Evolutionary conservation across 2,113 vertebrate species (phyloP).

Genomic region (Ariopsis seemanni): DNA sequence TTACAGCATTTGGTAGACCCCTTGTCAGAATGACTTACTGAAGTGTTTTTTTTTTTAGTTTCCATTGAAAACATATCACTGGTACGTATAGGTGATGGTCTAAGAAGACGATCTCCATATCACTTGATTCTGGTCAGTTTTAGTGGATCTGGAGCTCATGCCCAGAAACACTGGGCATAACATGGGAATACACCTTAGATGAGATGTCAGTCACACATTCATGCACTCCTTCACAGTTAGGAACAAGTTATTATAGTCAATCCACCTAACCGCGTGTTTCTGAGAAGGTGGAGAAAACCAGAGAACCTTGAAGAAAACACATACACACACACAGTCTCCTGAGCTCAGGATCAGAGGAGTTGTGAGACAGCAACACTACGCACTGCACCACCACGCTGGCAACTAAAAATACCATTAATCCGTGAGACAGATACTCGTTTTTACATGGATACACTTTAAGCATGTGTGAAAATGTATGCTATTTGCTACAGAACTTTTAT

Average conservation of each 20-base stretch:
- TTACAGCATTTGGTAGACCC: background rate
- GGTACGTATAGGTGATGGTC: background rate
- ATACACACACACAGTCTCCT: background rate
- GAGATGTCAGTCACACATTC: background rate
- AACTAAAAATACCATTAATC: background rate
- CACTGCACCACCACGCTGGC: background rate
- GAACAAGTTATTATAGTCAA: background rate
- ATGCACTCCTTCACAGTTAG: background rate
- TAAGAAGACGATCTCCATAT: background rate
- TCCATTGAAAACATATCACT: background rate
- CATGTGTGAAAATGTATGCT: conserved; percentile 9
- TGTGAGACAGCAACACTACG: background rate
- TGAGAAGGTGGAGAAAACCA: background rate
- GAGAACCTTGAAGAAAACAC: background rate
- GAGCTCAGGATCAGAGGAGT: background rate
- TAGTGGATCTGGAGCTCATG: background rate
- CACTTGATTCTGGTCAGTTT: background rate
- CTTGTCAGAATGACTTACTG: background rate
- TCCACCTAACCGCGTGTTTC: background rate
- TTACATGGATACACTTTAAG: background rate
- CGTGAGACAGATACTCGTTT: background rate
- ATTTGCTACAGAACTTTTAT: conserved; percentile 37
- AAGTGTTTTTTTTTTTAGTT: background rate
- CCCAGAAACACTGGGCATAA: background rate
- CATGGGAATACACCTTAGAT: background rate